Evolutionary conservation across 2,888 invertebrate genomes (phyloP).

Genomic region (Meiosimyza platycephala): DNA sequence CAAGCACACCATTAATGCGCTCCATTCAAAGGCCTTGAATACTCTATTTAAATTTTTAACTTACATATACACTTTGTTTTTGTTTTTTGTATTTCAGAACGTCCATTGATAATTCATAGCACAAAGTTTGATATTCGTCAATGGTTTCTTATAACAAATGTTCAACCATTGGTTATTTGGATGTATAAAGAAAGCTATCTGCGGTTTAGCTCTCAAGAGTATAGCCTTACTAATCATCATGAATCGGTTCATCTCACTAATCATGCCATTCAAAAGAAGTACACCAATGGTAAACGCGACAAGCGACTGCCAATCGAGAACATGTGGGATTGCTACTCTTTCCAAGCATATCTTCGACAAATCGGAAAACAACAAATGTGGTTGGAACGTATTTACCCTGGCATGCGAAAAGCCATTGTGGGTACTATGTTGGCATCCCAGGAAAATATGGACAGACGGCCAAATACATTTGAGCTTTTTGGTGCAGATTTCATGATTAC

Average conservation of each 20-base stretch:
- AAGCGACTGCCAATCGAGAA: conserved; percentile 87
- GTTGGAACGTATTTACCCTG: conserved; percentile 87
- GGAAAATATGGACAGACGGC: conserved; percentile 80
- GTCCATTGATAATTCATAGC: conserved; percentile 86
- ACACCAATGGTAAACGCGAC: conserved; percentile 78
- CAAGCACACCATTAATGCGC: not conserved
- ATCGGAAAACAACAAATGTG: conserved; percentile 83
- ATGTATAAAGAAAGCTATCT: conserved; percentile 94
- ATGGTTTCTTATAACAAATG: conserved; percentile 93
- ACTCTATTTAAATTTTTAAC: not conserved
- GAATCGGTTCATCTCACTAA: conserved; percentile 94
- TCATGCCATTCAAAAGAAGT: conserved; percentile 92
- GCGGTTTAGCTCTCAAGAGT: conserved; percentile 91
- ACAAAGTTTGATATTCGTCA: conserved; percentile 96
- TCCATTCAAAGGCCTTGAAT: not conserved
- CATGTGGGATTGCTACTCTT: conserved; percentile 93
- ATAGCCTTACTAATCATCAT: conserved; percentile 86
- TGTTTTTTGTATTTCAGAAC: conserved; percentile 72
- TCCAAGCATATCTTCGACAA: conserved; percentile 71
- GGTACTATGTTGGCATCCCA: conserved; percentile 90
- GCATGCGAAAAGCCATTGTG: conserved; percentile 80
- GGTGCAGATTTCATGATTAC: conserved; percentile 96
- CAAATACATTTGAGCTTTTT: conserved; percentile 91
- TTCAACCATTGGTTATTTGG: conserved; percentile 91
- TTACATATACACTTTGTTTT: conserved; percentile 9